Conservation (phyloP, 2,113 vertebrate genomes). For the Barnardius zonarius region DNA sequence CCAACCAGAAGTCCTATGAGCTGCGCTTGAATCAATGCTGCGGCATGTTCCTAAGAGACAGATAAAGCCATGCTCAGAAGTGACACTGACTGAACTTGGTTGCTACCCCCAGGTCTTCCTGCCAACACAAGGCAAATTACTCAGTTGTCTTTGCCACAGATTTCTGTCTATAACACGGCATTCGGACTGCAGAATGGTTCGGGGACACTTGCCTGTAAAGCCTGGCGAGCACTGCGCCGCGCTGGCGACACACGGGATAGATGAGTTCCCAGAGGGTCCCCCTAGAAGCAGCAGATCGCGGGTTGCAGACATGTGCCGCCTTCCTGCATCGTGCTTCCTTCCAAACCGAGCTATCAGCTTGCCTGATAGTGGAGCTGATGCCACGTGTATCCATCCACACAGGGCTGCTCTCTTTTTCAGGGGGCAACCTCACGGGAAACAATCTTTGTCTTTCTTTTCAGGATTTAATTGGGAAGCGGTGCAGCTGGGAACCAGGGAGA, state of each 20-base stretch:
- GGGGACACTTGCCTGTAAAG: neutral
- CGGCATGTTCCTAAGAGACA: neutral
- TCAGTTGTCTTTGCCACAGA: neutral
- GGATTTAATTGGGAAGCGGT: neutral
- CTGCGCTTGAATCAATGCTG: neutral
- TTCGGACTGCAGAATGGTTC: neutral
- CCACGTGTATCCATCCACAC: fast-evolving
- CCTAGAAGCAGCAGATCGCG: neutral
- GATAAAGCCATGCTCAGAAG: neutral
- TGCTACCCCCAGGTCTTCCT: neutral
- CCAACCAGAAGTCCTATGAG: neutral
- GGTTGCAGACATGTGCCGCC: neutral
- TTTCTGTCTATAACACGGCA: neutral
- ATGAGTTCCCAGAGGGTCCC: neutral
- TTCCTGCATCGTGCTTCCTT: neutral
- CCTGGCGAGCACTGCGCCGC: neutral
- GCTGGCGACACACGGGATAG: neutral
- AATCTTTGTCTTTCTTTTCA: neutral
- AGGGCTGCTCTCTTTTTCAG: neutral
- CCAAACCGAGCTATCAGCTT: neutral
- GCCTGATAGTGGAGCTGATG: neutral
- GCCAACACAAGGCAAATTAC: neutral
- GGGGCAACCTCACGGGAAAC: neutral
- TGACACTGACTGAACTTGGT: no score
- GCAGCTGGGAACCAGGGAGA: neutral